These are phyloP conservation scores for Peucedramus taeniatus DNA, from an alignment of 2,113 vertebrate species.

Conservation along the genomic window DNA sequence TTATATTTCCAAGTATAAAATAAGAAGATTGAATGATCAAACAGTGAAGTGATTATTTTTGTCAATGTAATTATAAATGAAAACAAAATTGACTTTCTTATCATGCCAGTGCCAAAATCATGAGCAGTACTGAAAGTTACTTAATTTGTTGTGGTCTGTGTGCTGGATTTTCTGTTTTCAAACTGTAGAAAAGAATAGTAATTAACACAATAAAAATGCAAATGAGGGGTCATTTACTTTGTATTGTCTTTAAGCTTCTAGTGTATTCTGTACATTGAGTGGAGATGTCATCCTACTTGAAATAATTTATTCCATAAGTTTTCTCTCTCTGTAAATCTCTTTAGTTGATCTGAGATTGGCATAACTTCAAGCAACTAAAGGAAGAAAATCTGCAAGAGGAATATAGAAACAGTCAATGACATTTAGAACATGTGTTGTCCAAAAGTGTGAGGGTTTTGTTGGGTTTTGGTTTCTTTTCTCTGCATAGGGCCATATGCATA, in stretches of 20 bases:
- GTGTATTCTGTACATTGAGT: background rate
- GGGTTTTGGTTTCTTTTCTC: background rate
- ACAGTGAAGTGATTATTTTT: background rate
- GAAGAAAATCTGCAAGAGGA: background rate
- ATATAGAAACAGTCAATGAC: background rate
- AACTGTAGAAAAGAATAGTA: background rate
- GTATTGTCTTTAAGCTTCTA: background rate
- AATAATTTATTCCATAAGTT: background rate
- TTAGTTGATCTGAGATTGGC: background rate
- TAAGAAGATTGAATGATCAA: background rate
- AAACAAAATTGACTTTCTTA: background rate
- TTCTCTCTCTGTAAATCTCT: background rate
- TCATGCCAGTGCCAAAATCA: background rate
- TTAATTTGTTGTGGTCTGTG: background rate
- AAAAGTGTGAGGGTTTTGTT: background rate
- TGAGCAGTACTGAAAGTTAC: background rate
- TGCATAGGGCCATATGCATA: background rate
- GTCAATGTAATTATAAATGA: background rate
- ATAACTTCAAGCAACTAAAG: background rate
- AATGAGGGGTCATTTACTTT: background rate
- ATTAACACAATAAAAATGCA: background rate
- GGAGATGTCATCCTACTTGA: background rate
- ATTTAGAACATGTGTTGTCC: background rate
- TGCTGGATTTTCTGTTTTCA: background rate
- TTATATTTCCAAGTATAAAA: background rate